Percentiles rank a stretch among this genome's conserved stretches.
These are phyloP conservation scores for Rhinogobio ventralis DNA, from an alignment of 2,797 vertebrate genomes.

Conservation along the genomic window DNA sequence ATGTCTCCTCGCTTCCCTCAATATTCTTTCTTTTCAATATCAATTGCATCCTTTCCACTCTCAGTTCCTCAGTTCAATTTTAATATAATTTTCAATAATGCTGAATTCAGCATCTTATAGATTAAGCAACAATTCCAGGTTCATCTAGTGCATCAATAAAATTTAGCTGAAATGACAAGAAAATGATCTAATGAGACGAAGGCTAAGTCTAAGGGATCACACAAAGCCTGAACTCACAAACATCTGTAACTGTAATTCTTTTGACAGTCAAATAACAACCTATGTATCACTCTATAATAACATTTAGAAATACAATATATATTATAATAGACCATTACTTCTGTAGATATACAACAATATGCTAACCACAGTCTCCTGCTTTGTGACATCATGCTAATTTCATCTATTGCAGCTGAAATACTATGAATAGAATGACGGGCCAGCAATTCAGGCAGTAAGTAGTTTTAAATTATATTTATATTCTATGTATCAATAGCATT, in stretches of 20 bases:
- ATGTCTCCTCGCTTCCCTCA: not conserved
- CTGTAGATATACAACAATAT: not conserved
- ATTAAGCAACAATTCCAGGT: not conserved
- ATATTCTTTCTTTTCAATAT: not conserved
- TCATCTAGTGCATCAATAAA: not conserved
- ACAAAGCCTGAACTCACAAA: not conserved
- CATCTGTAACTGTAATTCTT: not conserved
- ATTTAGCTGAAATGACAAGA: not conserved
- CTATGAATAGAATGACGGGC: not conserved
- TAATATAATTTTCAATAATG: not conserved
- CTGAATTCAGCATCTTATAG: not conserved
- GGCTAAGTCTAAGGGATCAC: not conserved
- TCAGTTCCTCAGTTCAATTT: not conserved
- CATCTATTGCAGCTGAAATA: not conserved
- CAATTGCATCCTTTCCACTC: not conserved
- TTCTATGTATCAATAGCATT: constrained; percentile 8
- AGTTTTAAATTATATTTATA: not conserved
- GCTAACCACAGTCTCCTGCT: not conserved
- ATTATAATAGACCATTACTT: not conserved
- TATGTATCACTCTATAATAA: not conserved
- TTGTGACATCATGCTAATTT: not conserved
- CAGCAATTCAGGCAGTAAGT: not conserved
- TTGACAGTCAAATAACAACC: not conserved
- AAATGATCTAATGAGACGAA: not conserved
- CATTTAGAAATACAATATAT: not conserved